Conservation (phyloP, 2,888 invertebrate species). For the Cheilosia scutellata region DNA sequence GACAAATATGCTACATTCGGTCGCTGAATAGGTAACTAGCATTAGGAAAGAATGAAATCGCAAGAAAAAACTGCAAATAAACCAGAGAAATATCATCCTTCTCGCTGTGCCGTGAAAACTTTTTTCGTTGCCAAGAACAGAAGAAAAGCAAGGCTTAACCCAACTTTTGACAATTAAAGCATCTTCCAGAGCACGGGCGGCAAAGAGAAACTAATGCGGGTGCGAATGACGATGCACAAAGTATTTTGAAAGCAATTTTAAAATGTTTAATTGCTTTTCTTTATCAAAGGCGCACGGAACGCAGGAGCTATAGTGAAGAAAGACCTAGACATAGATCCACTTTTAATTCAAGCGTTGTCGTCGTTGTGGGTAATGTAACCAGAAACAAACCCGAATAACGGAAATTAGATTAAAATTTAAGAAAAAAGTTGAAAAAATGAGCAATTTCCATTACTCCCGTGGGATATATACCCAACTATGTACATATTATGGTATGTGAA, state of each 20-base stretch:
- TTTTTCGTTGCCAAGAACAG: neutral
- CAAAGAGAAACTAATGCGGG: neutral
- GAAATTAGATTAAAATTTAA: conserved; percentile 59
- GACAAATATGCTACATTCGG: neutral
- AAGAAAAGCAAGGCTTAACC: neutral
- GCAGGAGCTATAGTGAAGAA: conserved; percentile 14
- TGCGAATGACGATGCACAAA: conserved; percentile 48
- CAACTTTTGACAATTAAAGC: conserved; percentile 35
- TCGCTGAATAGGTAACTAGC: neutral
- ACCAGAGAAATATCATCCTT: neutral
- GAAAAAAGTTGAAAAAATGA: conserved; percentile 53
- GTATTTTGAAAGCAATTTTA: conserved; percentile 69
- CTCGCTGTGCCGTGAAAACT: neutral
- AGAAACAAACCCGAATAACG: conserved; percentile 41
- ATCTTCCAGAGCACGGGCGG: neutral
- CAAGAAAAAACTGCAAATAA: neutral
- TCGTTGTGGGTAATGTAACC: conserved; percentile 39
- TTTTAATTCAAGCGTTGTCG: conserved; percentile 40
- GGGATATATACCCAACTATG: neutral
- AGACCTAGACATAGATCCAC: conserved; percentile 36
- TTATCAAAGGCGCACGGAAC: conserved; percentile 45
- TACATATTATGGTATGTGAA: conserved; percentile 26
- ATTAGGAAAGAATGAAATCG: neutral
- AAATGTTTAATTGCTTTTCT: conserved; percentile 74
- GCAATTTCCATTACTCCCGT: conserved; percentile 28